Percentiles rank a stretch among this genome's conserved stretches.
Evolutionary conservation across 2,797 vertebrate genomes (phyloP).

Genomic region (Xenentodon cancila): DNA sequence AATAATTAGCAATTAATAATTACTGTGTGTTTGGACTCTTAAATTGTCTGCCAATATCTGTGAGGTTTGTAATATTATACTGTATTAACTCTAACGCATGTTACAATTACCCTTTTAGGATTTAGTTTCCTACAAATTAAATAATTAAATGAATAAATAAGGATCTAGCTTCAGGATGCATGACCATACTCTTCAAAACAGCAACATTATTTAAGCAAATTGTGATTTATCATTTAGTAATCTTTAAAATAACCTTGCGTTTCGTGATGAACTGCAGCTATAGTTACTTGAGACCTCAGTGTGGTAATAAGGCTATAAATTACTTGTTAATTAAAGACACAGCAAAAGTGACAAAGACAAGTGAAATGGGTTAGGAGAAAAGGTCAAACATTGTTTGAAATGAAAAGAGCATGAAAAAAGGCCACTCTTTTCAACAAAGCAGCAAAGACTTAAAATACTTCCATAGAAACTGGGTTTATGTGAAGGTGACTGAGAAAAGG

Average conservation of each 20-base stretch:
- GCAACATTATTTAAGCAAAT: no score
- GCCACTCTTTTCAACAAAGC: constrained; percentile 1
- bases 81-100: background rate
- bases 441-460: constrained; percentile 6
- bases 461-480: background rate
- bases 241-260: background rate
- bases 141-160: background rate
- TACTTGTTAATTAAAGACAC: constrained; percentile 1
- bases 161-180: background rate
- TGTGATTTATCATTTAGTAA: background rate
- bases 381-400: constrained; percentile 14
- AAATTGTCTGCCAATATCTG: no score
- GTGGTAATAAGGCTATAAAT: background rate
- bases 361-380: constrained; percentile 14
- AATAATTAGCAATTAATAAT: no score
- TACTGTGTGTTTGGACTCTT: no score
- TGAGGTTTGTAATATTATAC: background rate
- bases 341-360: constrained; percentile 6
- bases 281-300: background rate
- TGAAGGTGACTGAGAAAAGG: background rate
- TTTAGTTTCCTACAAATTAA: background rate
- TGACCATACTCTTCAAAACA: background rate
- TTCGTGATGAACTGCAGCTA: background rate
- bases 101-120: no score
- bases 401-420: constrained; percentile 4